Conservation (phyloP, 2,888 invertebrate species). For the Leptinotarsa haldemani region DNA sequence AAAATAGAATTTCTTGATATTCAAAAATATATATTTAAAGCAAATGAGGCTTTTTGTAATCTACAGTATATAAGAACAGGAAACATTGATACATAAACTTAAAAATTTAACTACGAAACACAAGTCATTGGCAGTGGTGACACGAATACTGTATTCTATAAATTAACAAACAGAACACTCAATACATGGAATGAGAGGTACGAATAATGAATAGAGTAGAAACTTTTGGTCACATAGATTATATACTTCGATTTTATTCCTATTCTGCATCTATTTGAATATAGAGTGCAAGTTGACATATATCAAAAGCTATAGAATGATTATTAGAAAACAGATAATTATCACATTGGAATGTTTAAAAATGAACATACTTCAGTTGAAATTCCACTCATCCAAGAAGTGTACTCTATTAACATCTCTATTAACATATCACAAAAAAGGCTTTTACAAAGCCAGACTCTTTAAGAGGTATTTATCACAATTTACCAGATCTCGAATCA, state of each 20-base stretch:
- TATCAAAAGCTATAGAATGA: too few species aligned
- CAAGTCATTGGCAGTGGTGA: slow-evolving; percentile 33
- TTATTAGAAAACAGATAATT: too few species aligned
- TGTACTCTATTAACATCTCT: too few species aligned
- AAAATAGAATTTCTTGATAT: not conserved
- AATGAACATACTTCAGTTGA: too few species aligned
- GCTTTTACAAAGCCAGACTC: slow-evolving; percentile 34
- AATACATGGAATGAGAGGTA: not conserved
- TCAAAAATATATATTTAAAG: slow-evolving; percentile 21
- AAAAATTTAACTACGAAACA: slow-evolving; percentile 29
- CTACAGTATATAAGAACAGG: slow-evolving; percentile 26
- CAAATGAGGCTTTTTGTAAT: slow-evolving; percentile 34
- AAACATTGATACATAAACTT: slow-evolving; percentile 29
- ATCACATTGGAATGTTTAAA: too few species aligned
- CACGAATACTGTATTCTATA: slow-evolving; percentile 30
- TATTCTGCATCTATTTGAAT: not conserved
- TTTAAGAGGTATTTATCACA: slow-evolving; percentile 23
- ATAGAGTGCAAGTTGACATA: not conserved
- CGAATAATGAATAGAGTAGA: not conserved
- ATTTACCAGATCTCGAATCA: slow-evolving; percentile 11
- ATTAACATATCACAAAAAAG: slow-evolving; percentile 31
- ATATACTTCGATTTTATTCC: not conserved
- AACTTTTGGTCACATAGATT: not conserved
- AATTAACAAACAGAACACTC: slow-evolving; percentile 23
- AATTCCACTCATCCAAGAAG: too few species aligned